Conservation (phyloP, 2,797 vertebrate genomes). For the Sebastes goodei region DNA sequence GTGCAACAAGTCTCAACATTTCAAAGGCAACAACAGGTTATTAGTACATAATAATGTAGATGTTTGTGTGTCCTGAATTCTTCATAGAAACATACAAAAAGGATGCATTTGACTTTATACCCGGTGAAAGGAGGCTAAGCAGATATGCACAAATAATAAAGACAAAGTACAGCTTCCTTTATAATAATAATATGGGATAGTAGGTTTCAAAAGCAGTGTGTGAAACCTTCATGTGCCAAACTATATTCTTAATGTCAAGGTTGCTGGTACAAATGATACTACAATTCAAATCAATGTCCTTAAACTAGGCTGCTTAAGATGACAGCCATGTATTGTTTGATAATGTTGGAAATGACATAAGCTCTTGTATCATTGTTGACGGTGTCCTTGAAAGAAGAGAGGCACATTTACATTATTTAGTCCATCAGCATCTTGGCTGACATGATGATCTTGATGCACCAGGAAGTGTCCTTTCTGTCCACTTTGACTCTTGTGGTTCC, state of each 20-base stretch:
- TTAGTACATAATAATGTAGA: background rate
- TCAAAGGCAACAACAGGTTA: background rate
- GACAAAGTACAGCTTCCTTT: background rate
- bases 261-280: background rate
- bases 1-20: background rate
- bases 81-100: background rate
- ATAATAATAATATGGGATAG: background rate
- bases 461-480: conserved; percentile 1
- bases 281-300: background rate
- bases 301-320: background rate
- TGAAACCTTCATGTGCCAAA: background rate
- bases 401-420: background rate
- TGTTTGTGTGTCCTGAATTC: background rate
- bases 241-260: background rate
- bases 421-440: background rate
- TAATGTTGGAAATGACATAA: background rate
- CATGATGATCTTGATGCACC: background rate
- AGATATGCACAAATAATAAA: background rate
- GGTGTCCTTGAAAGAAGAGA: background rate
- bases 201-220: background rate
- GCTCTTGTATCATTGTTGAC: background rate
- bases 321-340: background rate
- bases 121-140: background rate
- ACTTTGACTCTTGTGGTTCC: conserved; percentile 2
- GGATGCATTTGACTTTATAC: background rate